phyloP scores from a whole-genome alignment of 2,888 invertebrate species.

The Lasioglossum vierecki region DNA sequence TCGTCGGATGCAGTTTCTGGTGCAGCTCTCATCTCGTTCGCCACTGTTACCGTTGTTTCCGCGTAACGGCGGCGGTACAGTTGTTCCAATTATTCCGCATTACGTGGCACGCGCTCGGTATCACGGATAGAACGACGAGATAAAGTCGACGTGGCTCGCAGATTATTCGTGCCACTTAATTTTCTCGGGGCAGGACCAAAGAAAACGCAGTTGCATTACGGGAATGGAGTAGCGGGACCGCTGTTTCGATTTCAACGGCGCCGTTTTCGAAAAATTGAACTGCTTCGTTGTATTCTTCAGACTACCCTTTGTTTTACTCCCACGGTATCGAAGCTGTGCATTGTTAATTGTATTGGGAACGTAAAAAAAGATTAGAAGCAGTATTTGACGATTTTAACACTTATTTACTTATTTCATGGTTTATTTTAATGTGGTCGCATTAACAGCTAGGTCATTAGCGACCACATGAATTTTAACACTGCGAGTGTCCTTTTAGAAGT shows the following conservation, averaged over 20 bases:
- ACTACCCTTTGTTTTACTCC: not conserved
- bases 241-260: not conserved
- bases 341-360: too few relatives aligned
- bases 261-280: not conserved
- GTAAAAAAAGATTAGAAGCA: too few relatives aligned
- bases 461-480: too few relatives aligned
- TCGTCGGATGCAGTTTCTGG: not conserved
- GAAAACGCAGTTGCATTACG: not conserved
- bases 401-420: too few relatives aligned
- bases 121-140: not conserved
- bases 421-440: too few relatives aligned
- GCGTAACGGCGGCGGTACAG: not conserved
- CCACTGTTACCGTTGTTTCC: not conserved
- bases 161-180: not conserved
- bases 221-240: not conserved
- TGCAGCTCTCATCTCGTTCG: not conserved
- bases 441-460: too few relatives aligned
- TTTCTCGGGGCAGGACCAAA: not conserved
- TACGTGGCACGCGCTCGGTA: not conserved
- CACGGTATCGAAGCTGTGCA: too few relatives aligned
- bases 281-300: not conserved
- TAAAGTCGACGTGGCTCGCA: not conserved
- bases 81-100: not conserved
- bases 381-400: too few relatives aligned
- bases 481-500: too few relatives aligned